Conservation (phyloP, 2,797 vertebrate genomes). For the Rhabdomys pumilio region DNA sequence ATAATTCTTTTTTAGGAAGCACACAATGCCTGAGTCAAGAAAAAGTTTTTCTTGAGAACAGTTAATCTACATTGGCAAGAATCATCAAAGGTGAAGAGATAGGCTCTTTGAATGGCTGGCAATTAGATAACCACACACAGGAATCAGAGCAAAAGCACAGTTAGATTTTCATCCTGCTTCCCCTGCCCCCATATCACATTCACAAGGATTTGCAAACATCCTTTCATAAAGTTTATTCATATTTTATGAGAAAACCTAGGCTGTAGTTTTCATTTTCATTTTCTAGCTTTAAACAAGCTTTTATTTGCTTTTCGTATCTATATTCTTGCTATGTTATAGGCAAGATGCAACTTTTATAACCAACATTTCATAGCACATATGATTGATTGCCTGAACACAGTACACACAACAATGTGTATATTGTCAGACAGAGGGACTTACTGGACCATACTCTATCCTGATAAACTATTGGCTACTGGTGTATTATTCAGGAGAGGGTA, state of each 20-base stretch:
- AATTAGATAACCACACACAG: neutral
- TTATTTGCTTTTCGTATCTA: neutral
- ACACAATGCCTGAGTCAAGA: neutral
- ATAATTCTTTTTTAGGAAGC: slow-evolving; percentile 24
- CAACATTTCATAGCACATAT: neutral
- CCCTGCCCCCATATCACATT: neutral
- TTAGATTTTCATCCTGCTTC: neutral
- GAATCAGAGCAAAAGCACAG: neutral
- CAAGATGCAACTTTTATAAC: neutral
- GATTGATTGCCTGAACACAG: neutral
- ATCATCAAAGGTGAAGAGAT: neutral
- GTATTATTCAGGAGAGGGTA: neutral
- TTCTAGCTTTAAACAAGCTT: neutral
- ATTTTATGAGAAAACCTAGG: neutral
- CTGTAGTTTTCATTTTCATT: neutral
- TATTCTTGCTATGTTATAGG: neutral
- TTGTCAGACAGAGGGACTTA: neutral
- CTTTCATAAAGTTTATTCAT: neutral
- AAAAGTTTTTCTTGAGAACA: slow-evolving; percentile 24
- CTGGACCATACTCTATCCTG: neutral
- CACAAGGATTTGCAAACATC: neutral
- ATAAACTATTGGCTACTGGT: neutral
- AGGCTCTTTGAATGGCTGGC: slow-evolving; percentile 11
- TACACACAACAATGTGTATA: neutral
- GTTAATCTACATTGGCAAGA: slow-evolving; percentile 5